These are phyloP conservation scores for Tyrophagus putrescentiae DNA, from an alignment of 1,140 invertebrate species.

Conservation along the genomic window DNA sequence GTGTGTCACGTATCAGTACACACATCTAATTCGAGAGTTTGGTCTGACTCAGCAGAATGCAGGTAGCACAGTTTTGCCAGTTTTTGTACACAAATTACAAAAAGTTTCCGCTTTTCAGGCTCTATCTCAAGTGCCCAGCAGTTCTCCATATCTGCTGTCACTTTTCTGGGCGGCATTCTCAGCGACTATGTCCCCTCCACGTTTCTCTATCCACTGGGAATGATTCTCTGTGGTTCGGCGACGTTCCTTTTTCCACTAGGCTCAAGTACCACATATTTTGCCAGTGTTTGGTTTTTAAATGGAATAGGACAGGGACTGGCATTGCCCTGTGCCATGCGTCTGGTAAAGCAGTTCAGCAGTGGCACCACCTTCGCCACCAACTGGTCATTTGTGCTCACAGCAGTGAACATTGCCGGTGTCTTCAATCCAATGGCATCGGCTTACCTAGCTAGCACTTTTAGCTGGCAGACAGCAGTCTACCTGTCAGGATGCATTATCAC, in stretches of 20 bases:
- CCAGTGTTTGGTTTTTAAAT: conserved; percentile 7
- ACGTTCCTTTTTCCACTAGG: conserved; percentile 3
- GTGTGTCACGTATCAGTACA: background rate
- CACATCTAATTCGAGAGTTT: background rate
- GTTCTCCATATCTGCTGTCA: conserved; percentile 6
- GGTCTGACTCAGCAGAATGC: background rate
- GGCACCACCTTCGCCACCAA: conserved; percentile 8
- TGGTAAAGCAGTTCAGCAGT: background rate
- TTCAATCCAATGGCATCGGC: background rate
- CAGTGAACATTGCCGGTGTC: conserved; percentile 6
- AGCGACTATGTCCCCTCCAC: conserved; percentile 3
- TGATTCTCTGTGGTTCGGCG: background rate
- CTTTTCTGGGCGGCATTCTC: conserved; percentile 12
- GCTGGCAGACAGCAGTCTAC: background rate
- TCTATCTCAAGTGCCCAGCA: conserved; percentile 8
- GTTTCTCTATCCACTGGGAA: background rate
- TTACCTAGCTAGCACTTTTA: background rate
- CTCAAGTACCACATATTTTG: background rate
- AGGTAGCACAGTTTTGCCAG: too few relatives aligned
- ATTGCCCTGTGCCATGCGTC: background rate
- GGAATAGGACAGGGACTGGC: conserved; percentile 13
- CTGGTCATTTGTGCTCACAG: conserved; percentile 13
- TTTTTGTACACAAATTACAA: too few relatives aligned
- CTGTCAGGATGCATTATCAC: background rate
- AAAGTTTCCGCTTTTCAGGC: conserved; percentile 2